A percentile compares a stretch with the other conserved stretches of the same genome.
phyloP scores from a whole-genome alignment of 2,888 invertebrate species.

The Onchidella celtica region DNA sequence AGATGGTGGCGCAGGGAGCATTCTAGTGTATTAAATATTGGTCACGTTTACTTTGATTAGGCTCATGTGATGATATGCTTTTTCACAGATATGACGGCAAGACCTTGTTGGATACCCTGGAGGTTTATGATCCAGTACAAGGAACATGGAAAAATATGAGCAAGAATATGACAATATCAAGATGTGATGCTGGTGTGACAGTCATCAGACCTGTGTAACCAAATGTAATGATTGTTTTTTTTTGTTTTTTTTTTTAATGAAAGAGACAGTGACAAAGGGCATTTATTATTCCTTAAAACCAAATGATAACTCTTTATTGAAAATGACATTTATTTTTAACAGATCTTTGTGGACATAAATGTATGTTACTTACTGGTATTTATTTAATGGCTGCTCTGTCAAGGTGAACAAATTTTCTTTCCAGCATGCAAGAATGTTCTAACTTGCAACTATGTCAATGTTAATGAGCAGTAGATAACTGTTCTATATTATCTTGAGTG shows the following conservation, averaged over 20 bases:
- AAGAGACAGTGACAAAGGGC: too few species aligned
- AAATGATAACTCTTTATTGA: background rate
- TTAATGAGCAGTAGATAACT: too few species aligned
- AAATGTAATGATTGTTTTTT: background rate
- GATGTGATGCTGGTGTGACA: slow-evolving; percentile 79
- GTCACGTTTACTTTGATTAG: background rate
- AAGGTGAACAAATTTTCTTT: too few species aligned
- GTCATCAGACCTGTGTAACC: slow-evolving; percentile 64
- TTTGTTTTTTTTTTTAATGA: too few species aligned
- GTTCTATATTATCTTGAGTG: too few species aligned
- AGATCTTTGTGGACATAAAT: too few species aligned
- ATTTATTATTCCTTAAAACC: background rate
- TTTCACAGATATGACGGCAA: slow-evolving; percentile 76
- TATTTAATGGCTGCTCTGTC: too few species aligned
- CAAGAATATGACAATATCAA: slow-evolving; percentile 72
- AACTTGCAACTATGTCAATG: too few species aligned
- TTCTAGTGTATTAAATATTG: too few species aligned
- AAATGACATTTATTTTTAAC: background rate
- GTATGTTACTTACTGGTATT: too few species aligned
- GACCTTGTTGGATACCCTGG: slow-evolving; percentile 73
- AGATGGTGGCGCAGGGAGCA: too few species aligned
- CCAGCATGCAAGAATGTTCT: too few species aligned
- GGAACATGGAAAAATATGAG: slow-evolving; percentile 76
- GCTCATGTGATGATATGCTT: background rate
- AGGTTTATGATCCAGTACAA: slow-evolving; percentile 74